Evolutionary conservation across 2,797 vertebrate species (phyloP), one percentile per base, ranked within the genome.

Genomic region (Allobates femoralis): DNA sequence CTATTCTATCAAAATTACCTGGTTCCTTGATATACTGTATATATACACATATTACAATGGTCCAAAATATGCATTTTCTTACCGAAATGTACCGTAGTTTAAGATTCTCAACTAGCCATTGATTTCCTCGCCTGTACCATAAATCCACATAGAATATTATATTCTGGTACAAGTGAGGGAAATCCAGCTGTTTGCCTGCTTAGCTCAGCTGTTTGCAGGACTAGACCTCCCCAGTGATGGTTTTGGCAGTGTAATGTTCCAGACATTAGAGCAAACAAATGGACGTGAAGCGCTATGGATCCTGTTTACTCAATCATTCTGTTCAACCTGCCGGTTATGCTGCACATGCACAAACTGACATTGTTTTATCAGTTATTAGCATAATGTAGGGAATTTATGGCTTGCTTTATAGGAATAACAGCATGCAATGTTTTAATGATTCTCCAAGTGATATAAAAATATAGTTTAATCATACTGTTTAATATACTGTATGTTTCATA

Each of bases 161-260:
- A 1, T 46, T 56, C 60, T 62, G n/a, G n/a, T 74, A 62, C 55
- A 34, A 60, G 16, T 56, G 51, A 50, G 23, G 55, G 11, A 62
- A 60, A 74, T 74, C 34, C 53, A 83, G 53, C 32, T 74, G 69
- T 66, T 76, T 62, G 56, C 15, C 28, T 74, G 53, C 73, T 77
- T 66, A 64, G 81, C 69, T 74, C 81, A 83, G 81, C 81, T 73
- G 53, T 62, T 74, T 83, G 69, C 37, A 60, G n/a, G 51, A 28
- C 18, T 60, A 83, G 69, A 83, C 55, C 81, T 83, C 81, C 69
- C 55, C 18, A 60, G 67, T 83, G 81, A 60, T 83, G 26, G 53
- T 46, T 75, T 62, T 83, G 55, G 69, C 81, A 83, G 34, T 21
- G 34, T 23, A 18, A 30, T 60, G n/a, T 62, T 75, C 55, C 81